These are phyloP conservation scores for Ditula angustiorana DNA, from an alignment of 2,888 invertebrate species.

Conservation along the genomic window DNA sequence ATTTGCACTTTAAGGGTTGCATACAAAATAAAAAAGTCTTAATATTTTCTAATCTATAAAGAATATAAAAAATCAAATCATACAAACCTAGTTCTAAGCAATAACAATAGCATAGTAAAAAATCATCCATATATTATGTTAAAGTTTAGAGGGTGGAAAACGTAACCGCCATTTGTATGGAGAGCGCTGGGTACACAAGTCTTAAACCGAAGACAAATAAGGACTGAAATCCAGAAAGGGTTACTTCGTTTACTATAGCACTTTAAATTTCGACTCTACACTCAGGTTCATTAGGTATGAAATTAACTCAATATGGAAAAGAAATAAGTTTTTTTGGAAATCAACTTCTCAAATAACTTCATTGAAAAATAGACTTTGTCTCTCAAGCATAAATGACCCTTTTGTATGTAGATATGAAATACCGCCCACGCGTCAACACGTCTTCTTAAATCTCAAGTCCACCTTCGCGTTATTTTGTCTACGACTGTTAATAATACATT, in stretches of 20 bases:
- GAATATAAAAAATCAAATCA: too few species aligned
- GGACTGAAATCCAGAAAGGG: neutral
- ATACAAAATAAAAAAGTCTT: too few species aligned
- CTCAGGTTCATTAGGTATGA: neutral
- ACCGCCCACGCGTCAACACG: neutral
- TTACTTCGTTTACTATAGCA: too few species aligned
- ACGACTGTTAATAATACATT: neutral
- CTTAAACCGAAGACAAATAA: neutral
- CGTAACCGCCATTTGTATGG: too few species aligned
- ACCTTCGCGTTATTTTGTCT: conserved; percentile 2
- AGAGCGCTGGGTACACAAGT: too few species aligned
- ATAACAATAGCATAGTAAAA: too few species aligned
- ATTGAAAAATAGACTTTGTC: neutral
- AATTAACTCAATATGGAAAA: neutral
- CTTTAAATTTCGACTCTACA: neutral
- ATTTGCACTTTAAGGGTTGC: too few species aligned
- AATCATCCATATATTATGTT: too few species aligned
- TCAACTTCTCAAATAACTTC: neutral
- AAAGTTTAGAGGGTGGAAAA: too few species aligned
- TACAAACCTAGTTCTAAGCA: too few species aligned
- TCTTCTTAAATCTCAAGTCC: neutral
- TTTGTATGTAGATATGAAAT: neutral
- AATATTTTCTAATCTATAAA: too few species aligned
- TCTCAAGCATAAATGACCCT: neutral
- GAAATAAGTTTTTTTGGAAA: neutral